phyloP scores from a whole-genome alignment of 2,113 vertebrate genomes.

The Indri indri region DNA sequence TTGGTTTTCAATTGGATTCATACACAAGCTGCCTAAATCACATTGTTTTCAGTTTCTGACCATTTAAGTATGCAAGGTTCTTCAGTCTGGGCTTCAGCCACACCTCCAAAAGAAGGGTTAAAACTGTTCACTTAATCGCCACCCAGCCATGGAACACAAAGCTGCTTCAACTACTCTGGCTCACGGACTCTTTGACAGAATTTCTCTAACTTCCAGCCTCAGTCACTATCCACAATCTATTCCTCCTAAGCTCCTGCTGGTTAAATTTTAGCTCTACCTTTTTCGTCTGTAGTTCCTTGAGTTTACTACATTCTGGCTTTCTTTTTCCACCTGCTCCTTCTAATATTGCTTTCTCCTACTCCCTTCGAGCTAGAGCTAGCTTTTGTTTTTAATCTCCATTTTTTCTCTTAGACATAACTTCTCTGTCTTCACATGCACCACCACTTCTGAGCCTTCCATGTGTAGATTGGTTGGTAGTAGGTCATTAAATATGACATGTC shows the following conservation, averaged over 20 bases:
- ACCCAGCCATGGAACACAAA: neutral
- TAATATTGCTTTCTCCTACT: neutral
- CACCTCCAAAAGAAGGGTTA: neutral
- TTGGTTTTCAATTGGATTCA: neutral
- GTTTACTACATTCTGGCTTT: neutral
- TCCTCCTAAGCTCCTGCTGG: neutral
- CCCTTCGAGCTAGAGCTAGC: neutral
- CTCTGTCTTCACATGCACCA: neutral
- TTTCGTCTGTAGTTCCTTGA: neutral
- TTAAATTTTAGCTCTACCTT: neutral
- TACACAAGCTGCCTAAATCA: neutral
- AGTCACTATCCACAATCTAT: neutral
- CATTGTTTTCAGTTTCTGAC: neutral
- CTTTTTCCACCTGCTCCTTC: neutral
- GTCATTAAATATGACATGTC: too few species aligned
- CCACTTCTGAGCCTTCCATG: neutral
- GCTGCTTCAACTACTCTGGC: neutral
- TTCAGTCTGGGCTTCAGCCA: neutral
- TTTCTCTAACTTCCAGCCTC: neutral
- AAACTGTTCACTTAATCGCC: neutral
- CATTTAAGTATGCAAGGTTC: neutral
- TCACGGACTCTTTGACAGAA: neutral
- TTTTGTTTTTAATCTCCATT: neutral
- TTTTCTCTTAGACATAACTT: neutral
- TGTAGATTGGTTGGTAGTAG: neutral